Evolutionary conservation across 2,888 invertebrate species (phyloP), one percentile per base, ranked within the genome.

Genomic region (Opisthograptis luteolata): DNA sequence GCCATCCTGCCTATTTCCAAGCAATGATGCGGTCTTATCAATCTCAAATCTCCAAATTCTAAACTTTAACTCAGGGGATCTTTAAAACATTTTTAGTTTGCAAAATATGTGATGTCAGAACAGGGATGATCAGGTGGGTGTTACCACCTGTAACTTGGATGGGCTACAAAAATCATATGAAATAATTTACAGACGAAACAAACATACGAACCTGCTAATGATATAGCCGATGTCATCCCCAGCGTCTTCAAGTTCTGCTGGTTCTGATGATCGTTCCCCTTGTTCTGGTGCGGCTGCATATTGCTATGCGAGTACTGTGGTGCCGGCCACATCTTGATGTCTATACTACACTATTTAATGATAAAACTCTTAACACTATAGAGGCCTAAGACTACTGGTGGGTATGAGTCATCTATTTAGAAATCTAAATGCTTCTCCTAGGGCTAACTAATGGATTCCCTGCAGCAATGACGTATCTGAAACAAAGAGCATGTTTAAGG

Each of bases 171-270:
- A n/a, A n/a, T n/a, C n/a, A n/a, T n/a, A n/a, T n/a, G n/a, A n/a
- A n/a, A n/a, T n/a, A n/a, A n/a, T n/a, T n/a, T n/a, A n/a, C 20
- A 5, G 6, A 20, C 20, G 7, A 20, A 20, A 24, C n/a, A 24
- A 8, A 14, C 8, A 7, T 13, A 43, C 27, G 9, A 39, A 97
- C 93, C 94, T 54, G 97, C 97, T 75, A 95, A 92, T 63, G 97
- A 98, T 60, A 99, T 98, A 49, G 98, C 98, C 13, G 98, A 97
- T 4, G 98, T 98, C 94, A 99, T 97, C 45, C 98, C 98, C 73
- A 96, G 74, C 4, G 95, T 95, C 66, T 92, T 92, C 59, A 93
- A 79, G 66, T 93, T 93, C 68, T 92, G 92, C 58, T 92, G 92
- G 61, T 89, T 92, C 56, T 92, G 88, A 28, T 91, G 84, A 20